Conservation (phyloP, 35 echinoderm and acorn worm species). For the Ophioderma brevispina region DNA sequence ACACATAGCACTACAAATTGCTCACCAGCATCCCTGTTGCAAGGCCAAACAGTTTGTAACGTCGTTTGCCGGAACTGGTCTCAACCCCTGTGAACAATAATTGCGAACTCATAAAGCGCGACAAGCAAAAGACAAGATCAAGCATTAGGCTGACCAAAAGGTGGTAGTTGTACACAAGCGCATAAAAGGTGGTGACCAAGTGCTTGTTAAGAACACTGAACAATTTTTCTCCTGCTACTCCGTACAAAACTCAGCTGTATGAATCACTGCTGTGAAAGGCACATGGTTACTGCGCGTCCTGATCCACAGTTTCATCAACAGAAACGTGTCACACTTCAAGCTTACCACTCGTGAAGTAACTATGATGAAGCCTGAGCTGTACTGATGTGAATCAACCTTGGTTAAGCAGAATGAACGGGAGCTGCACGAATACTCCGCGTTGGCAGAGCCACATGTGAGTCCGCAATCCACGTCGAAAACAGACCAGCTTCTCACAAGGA, state of each 20-base stretch:
- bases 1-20: conserved; percentile 66
- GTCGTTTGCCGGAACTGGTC: conserved; percentile 39
- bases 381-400: neutral
- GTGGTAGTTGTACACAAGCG: neutral
- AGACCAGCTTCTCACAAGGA: neutral
- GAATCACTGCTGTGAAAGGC: neutral
- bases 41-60: conserved; percentile 49
- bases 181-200: conserved; percentile 52
- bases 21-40: conserved; percentile 53
- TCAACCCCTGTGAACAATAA: neutral
- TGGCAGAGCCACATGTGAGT: neutral
- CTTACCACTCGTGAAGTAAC: neutral
- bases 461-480: neutral
- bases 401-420: neutral
- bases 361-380: neutral
- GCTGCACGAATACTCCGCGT: neutral
- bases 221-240: neutral
- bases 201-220: conserved; percentile 62
- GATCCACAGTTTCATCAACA: conserved; percentile 11
- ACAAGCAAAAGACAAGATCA: conserved; percentile 60
- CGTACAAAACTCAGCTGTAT: neutral
- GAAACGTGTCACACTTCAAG: conserved; percentile 51
- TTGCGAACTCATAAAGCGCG: neutral
- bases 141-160: conserved; percentile 62
- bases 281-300: neutral